Evolutionary conservation across 2,797 vertebrate genomes (phyloP).

Genomic region (Oryzias sinensis): DNA sequence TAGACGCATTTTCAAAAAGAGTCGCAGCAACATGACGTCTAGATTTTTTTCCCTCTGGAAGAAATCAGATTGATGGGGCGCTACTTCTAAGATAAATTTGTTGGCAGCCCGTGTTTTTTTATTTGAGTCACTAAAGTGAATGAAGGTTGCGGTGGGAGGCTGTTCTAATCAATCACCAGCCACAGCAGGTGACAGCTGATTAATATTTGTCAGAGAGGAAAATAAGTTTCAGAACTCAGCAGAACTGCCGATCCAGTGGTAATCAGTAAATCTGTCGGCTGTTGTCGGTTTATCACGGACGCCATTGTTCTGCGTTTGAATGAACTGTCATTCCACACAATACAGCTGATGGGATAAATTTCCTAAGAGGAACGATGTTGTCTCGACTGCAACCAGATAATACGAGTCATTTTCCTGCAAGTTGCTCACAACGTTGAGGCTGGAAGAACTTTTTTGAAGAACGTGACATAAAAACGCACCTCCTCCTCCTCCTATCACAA

Average conservation of each 20-base stretch:
- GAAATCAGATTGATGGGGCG: too few relatives aligned
- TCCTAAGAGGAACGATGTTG: constrained; percentile 27
- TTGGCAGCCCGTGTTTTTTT: constrained; percentile 1
- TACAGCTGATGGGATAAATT: constrained; percentile 19
- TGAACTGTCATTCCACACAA: constrained; percentile 42
- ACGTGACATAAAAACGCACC: constrained; percentile 29
- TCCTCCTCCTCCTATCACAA: constrained; percentile 32
- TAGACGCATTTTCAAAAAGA: too few relatives aligned
- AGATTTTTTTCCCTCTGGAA: too few relatives aligned
- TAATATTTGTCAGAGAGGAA: constrained; percentile 32
- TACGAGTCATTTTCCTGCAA: constrained; percentile 13
- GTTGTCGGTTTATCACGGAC: constrained; percentile 6
- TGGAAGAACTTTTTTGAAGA: constrained; percentile 3
- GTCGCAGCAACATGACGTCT: too few relatives aligned
- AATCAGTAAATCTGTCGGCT: constrained; percentile 6
- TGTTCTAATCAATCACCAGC: constrained; percentile 42
- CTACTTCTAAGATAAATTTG: constrained; percentile 8
- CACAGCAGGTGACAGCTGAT: constrained; percentile 38
- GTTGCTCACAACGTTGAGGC: neutral
- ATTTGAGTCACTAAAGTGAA: constrained; percentile 14
- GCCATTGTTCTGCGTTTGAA: constrained; percentile 43
- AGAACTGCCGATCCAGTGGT: constrained; percentile 20
- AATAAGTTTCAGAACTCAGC: constrained; percentile 12
- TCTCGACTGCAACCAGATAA: constrained; percentile 33
- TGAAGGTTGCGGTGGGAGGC: constrained; percentile 12